Evolutionary conservation across 2,888 invertebrate genomes (phyloP), one percentile per base, ranked within the genome.

Genomic region (Homarus gammarus): DNA sequence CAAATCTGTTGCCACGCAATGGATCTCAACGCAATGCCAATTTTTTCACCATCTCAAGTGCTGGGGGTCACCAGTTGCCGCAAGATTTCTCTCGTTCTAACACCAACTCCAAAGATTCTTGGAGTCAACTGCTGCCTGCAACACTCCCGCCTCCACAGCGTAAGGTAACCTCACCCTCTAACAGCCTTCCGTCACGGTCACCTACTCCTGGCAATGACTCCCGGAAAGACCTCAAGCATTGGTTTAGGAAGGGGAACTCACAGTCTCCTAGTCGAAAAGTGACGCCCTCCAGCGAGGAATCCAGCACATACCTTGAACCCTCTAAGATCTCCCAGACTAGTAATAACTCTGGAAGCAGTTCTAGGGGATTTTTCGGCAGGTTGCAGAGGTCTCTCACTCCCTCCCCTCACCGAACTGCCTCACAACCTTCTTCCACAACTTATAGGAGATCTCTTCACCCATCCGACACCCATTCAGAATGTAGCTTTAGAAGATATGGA

Each of bases 401-500:
- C 5, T 70, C 75, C 15, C n/a, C 78, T 2, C 64, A 31, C 44
- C 81, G 81, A 6, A 12, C 36, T 38, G 12, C 27, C 6, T 8
- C 84, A 22, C 72, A 22, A 12, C 18, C 56, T 38, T 77, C 78
- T 15, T 68, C 77, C 36, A 40, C 64, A n/a, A 85, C 77, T 49
- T 68, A 49, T 64, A 40, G 44, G 64, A 75, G 40, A 36, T 22
- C n/a, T 15, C 33, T 15, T 18, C 68, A 22, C 31, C 22, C 38
- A 2, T 51, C 64, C 44, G 70, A 64, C 27, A 22, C 31, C 0
- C 22, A 15, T 0, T 27, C 61, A 18, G n/a, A n/a, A 44, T 0
- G 10, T 44, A 10, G 15, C 31, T 72, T 79, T 70, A 70, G 51
- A 33, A 87, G 86, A 68, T 38, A 27, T 27, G 86, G 72, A 51